These are phyloP conservation scores for Scaptomyza hsui DNA, from an alignment of 1,140 invertebrate species.

Conservation along the genomic window DNA sequence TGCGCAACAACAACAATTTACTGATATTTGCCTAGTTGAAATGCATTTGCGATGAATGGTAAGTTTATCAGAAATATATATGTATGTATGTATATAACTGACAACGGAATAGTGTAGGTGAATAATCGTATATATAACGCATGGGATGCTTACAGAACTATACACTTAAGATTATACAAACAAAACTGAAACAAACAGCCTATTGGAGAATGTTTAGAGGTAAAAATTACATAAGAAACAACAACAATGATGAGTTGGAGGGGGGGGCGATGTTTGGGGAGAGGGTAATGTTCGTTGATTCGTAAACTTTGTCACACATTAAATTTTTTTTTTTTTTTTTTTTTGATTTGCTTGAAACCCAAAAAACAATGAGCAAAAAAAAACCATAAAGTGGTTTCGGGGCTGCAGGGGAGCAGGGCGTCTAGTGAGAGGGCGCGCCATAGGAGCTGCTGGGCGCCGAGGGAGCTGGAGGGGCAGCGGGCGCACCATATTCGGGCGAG, in stretches of 20 bases:
- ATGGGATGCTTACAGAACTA: constrained; percentile 71
- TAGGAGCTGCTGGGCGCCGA: constrained; percentile 81
- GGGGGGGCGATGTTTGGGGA: constrained; percentile 5
- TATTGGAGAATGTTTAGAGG: constrained; percentile 71
- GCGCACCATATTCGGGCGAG: constrained; percentile 85
- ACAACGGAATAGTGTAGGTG: constrained; percentile 43
- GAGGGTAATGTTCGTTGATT: constrained; percentile 23
- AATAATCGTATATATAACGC: constrained; percentile 66
- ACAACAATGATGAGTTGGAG: constrained; percentile 36
- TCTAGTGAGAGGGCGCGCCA: constrained; percentile 78
- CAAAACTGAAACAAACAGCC: constrained; percentile 81
- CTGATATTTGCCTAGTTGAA: constrained; percentile 61
- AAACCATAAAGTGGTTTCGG: constrained; percentile 45
- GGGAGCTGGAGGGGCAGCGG: constrained; percentile 74
- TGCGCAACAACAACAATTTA: constrained; percentile 49
- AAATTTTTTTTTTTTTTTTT: constrained; percentile 46
- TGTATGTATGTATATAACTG: constrained; percentile 1
- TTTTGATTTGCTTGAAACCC: constrained; percentile 41
- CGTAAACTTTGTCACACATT: constrained; percentile 78
- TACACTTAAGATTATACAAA: constrained; percentile 73
- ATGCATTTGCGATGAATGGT: constrained; percentile 58
- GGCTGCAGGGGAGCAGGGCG: neutral
- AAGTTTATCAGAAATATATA: constrained; percentile 36
- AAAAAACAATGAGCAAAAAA: constrained; percentile 48
- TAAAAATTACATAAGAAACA: constrained; percentile 65